Base-by-base conservation (phyloP, 2,797 vertebrate species). In the Tadarida brasiliensis region DNA sequence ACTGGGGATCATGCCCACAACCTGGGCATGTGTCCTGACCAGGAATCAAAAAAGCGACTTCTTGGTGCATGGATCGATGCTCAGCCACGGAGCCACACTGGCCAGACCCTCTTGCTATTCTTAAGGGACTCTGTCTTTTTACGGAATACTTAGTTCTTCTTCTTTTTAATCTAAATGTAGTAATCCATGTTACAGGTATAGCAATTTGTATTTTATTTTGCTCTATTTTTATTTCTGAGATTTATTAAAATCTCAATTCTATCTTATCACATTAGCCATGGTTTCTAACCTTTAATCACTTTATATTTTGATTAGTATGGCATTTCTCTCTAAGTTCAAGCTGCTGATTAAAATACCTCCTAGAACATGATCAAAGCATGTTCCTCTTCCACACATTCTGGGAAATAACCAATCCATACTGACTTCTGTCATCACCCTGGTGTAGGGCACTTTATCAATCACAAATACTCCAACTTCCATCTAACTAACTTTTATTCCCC, bases 271-370 rank as follows among this genome's bases (percentile, higher is more conserved):
- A 78, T 68, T 83, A 84, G 0, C 28, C 24, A 54, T 67, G 33
- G 33, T 88, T 68, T 74, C 65, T 73, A 91, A 84, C 71, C 33
- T 93, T 74, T 93, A 91, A 80, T 91, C 47, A 78, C 74, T 78
- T 83, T 87, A 78, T 71, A 15, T 83, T 93, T 73, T 87, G 39
- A 95, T 87, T 95, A 87, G 24, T 35, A 49, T 83, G 30, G 14
- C 68, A 93, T 90, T 96, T 91, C 61, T 95, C 76, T 65, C 49
- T 77, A 93, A 95, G 54, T 83, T 95, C 76, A 93, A 20, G 82
- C 7, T 83, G n/a, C 24, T 87, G n/a, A 90, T 87, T 93, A 77
- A 95, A 95, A 93, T 76, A 56, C 35, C 63, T 87, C 5, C 47
- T 35, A 49, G 24, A 81, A 70, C 0, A 33, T 19, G 11, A 92